phyloP scores from a whole-genome alignment of 2,888 invertebrate species.

The Paralinhomoeus sp. region DNA sequence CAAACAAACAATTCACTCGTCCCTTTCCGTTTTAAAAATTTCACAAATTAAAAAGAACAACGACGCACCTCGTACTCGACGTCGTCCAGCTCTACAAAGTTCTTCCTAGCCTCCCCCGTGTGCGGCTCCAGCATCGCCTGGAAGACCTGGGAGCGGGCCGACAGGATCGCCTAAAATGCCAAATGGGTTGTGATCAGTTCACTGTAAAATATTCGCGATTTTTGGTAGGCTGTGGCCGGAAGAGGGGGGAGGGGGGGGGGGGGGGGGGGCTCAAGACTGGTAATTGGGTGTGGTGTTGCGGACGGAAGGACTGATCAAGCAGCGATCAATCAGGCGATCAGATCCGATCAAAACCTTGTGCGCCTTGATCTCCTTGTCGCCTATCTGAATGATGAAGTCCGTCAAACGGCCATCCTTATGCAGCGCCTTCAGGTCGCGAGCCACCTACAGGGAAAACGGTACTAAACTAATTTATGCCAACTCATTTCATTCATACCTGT shows the following conservation, averaged over 20 bases:
- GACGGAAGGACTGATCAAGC: too few species aligned
- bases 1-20: too few species aligned
- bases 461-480: too few species aligned
- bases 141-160: slow-evolving; percentile 13
- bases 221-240: too few species aligned
- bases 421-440: slow-evolving; percentile 14
- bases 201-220: not conserved
- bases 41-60: too few species aligned
- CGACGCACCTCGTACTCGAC: slow-evolving; percentile 14
- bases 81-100: slow-evolving; percentile 10
- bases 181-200: not conserved
- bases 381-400: slow-evolving; percentile 17
- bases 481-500: too few species aligned
- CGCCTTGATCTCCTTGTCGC: slow-evolving; percentile 9
- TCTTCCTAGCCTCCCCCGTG: slow-evolving; percentile 13
- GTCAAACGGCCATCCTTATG: slow-evolving; percentile 13
- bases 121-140: slow-evolving; percentile 19
- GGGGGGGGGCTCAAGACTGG: too few species aligned
- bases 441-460: slow-evolving; percentile 9
- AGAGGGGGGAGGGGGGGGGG: too few species aligned
- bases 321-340: too few species aligned
- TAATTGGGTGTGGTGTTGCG: too few species aligned
- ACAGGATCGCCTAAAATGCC: not conserved
- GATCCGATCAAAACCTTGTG: not conserved
- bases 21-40: too few species aligned